Conservation (phyloP, 2,888 invertebrate genomes). For the Sthenelais limicola region DNA sequence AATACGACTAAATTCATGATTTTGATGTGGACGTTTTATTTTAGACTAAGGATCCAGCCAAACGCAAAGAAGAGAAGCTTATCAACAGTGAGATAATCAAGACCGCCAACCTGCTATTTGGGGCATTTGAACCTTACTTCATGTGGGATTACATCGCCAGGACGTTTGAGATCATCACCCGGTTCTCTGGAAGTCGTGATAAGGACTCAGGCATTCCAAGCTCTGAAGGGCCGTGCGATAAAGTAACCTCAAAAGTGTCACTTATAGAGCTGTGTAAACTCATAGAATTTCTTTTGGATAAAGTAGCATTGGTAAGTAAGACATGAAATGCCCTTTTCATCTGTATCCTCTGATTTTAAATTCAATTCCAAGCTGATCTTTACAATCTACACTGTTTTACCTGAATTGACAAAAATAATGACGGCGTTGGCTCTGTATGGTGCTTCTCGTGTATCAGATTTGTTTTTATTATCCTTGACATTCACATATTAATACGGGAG, state of each 20-base stretch:
- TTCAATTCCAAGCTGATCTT: no score
- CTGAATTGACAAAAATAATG: no score
- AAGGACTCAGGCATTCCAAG: constrained; percentile 8
- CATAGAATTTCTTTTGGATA: constrained; percentile 82
- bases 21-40: not conserved
- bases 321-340: not conserved
- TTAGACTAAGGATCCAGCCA: not conserved
- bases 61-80: constrained; percentile 40
- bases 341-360: no score
- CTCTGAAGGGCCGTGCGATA: not conserved
- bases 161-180: constrained; percentile 61
- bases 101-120: constrained; percentile 87
- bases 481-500: no score
- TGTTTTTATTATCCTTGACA: no score
- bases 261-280: constrained; percentile 81
- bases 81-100: constrained; percentile 79
- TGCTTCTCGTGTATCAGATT: no score
- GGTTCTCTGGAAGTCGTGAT: not conserved
- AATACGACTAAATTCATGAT: not conserved
- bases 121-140: constrained; percentile 87
- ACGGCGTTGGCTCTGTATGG: no score
- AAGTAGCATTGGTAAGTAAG: constrained; percentile 75
- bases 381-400: no score
- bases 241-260: constrained; percentile 47
- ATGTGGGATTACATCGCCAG: constrained; percentile 84